Evolutionary conservation across 2,113 vertebrate genomes (phyloP).

Genomic region (Piprites chloris): DNA sequence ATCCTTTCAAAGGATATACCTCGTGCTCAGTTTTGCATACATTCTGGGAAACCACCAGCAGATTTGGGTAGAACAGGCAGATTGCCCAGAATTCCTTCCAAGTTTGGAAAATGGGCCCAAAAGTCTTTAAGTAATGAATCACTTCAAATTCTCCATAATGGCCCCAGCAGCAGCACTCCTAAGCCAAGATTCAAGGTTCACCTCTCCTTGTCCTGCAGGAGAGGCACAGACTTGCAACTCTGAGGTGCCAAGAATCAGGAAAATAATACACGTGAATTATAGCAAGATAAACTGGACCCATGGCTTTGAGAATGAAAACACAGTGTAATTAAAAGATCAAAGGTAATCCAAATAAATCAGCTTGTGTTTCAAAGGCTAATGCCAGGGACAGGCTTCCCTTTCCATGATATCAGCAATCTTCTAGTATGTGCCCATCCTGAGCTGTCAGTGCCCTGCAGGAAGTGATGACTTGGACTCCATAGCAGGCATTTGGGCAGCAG

Average conservation of each 20-base stretch:
- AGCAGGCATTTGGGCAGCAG: background rate
- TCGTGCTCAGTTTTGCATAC: background rate
- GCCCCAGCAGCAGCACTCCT: constrained; percentile 23
- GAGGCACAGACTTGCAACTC: constrained; percentile 38
- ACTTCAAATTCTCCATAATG: constrained; percentile 46
- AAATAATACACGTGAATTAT: constrained; percentile 5
- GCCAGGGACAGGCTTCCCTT: background rate
- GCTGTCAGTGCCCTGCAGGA: constrained; percentile 16
- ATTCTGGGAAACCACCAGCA: constrained; percentile 27
- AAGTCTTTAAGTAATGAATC: constrained; percentile 49
- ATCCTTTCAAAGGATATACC: background rate
- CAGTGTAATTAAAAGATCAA: constrained; percentile 44
- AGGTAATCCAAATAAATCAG: constrained; percentile 16
- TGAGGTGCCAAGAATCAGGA: background rate
- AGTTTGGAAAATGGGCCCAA: constrained; percentile 48
- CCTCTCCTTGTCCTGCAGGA: constrained; percentile 29
- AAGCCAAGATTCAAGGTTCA: constrained; percentile 62
- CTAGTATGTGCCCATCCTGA: background rate
- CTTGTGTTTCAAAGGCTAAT: background rate
- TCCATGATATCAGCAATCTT: background rate
- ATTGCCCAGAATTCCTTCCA: constrained; percentile 21
- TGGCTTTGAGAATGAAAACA: constrained; percentile 36
- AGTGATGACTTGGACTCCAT: background rate
- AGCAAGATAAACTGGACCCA: constrained; percentile 24
- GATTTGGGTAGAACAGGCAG: background rate